Evolutionary conservation across 2,113 vertebrate genomes (phyloP), one percentile per base, ranked within the genome.

Genomic region (Colaptes auratus): DNA sequence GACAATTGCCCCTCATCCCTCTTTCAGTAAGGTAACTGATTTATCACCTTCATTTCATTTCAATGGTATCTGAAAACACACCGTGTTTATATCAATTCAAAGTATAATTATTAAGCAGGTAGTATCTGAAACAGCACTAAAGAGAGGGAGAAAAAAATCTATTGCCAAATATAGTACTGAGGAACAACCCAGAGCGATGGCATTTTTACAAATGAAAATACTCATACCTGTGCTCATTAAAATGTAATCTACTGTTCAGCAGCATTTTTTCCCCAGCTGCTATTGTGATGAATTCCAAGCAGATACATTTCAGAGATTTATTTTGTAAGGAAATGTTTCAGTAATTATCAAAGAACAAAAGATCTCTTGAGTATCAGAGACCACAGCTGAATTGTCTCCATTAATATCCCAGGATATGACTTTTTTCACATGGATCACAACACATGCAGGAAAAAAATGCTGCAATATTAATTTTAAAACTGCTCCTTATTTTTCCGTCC

Each of bases 401-500:
- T 69, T 59, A 72, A 30, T 39, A 73, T 15, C 11, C 12, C n/a
- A 15, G 15, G 56, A 28, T 55, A 8, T 25, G 73, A 69, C 39
- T 78, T 60, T 60, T 64, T 83, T 56, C 33, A 73, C 14, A 30
- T 6, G 25, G 36, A 65, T 39, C 19, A 74, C 56, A 60, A 69
- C 4, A 31, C 5, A 17, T 2, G 7, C 24, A 19, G 11, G 63
- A 58, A 71, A 52, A 90, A 90, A 67, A 7, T 2, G 31, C 48
- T 36, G 23, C 46, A 76, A 73, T 33, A 15, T 10, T 58, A 1
- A 3, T 55, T 88, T 75, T 16, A 84, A 67, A 93, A 36, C 16
- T 52, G 8, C 30, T 95, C 35, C 48, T 88, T 70, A 76, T 83
- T 39, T 82, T 95, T 77, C 46, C 93, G 39, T 71, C 92, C 55